phyloP scores from a whole-genome alignment of 53 echinoderm and acorn worm species.

The Echinarachnius parma region DNA sequence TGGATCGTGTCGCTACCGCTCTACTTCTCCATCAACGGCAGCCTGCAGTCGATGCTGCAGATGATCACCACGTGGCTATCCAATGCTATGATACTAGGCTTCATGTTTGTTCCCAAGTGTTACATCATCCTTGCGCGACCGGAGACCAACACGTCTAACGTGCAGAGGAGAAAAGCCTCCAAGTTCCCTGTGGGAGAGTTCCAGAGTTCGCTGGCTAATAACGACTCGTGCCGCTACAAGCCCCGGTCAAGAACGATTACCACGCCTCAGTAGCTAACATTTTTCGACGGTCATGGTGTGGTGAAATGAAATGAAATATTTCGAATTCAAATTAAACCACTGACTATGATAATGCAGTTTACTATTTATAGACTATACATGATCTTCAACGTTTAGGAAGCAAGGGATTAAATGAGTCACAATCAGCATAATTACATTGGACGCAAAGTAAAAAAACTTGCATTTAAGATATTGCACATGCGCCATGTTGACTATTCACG shows the following conservation, averaged over 20 bases:
- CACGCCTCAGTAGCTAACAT: conserved; percentile 10
- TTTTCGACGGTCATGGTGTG: too few species aligned
- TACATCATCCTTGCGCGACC: conserved; percentile 59
- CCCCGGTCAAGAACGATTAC: conserved; percentile 31
- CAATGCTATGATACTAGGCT: conserved; percentile 63
- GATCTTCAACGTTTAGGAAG: too few species aligned
- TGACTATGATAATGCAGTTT: too few species aligned
- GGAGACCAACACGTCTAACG: conserved; percentile 30
- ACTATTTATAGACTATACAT: too few species aligned
- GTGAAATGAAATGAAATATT: too few species aligned
- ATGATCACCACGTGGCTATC: conserved; percentile 67
- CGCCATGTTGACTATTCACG: too few species aligned
- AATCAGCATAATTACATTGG: too few species aligned
- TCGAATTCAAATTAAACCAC: too few species aligned
- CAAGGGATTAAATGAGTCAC: too few species aligned
- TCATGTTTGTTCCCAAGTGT: conserved; percentile 74
- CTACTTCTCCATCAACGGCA: conserved; percentile 70
- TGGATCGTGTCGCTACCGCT: conserved; percentile 80
- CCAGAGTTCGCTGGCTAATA: conserved; percentile 32
- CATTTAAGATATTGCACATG: too few species aligned
- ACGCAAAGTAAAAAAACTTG: too few species aligned
- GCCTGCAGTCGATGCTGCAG: conserved; percentile 65
- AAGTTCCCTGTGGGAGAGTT: conserved; percentile 41
- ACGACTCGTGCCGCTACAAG: conserved; percentile 24
- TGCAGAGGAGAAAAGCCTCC: conserved; percentile 35